Conservation (phyloP, 2,888 invertebrate species). For the Chydorus sphaericus region DNA sequence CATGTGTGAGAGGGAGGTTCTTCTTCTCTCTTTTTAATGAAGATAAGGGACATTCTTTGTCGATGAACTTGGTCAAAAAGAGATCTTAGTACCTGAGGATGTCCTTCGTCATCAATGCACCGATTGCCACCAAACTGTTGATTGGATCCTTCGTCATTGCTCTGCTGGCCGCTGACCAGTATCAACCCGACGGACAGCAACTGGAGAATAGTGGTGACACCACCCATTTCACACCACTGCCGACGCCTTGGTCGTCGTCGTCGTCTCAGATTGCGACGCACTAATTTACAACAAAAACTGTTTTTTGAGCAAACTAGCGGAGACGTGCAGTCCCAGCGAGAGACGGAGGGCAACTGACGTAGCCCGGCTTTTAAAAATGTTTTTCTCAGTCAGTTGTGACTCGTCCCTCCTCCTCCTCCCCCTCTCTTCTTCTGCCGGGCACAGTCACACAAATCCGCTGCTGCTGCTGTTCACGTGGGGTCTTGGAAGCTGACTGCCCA, state of each 20-base stretch:
- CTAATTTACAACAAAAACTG: too few relatives aligned
- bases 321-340: not conserved
- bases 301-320: too few relatives aligned
- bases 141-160: not conserved
- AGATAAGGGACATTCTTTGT: not conserved
- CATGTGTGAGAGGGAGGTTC: not conserved
- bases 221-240: too few relatives aligned
- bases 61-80: not conserved
- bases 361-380: not conserved
- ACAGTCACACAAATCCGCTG: conserved; percentile 4
- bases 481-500: not conserved
- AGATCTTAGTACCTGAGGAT: conserved; percentile 18
- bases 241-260: too few relatives aligned
- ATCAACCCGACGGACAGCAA: not conserved
- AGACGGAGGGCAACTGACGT: conserved; percentile 5
- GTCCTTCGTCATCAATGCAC: conserved; percentile 20
- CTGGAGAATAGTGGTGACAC: not conserved
- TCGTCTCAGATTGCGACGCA: too few relatives aligned
- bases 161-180: not conserved
- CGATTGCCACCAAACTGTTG: conserved; percentile 7
- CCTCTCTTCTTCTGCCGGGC: not conserved
- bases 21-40: not conserved
- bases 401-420: not conserved
- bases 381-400: too few relatives aligned
- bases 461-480: not conserved